These are phyloP conservation scores for Antidorcas marsupialis DNA, from an alignment of 2,113 vertebrate genomes.

Conservation along the genomic window DNA sequence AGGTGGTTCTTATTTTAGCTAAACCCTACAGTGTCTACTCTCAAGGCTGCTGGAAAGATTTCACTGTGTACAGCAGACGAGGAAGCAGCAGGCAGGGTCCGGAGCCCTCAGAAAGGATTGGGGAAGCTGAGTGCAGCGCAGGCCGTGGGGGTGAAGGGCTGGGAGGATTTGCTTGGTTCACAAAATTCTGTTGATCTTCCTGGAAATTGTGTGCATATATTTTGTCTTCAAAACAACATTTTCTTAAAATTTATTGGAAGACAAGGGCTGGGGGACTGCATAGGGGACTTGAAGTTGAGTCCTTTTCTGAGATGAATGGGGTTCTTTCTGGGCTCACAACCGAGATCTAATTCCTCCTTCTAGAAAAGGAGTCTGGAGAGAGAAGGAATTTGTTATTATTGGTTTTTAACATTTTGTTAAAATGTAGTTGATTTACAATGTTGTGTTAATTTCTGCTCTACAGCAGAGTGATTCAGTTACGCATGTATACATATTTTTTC, in stretches of 20 bases:
- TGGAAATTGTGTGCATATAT: background rate
- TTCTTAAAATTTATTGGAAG: background rate
- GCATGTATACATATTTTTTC: background rate
- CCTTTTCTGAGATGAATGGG: background rate
- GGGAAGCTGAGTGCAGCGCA: background rate
- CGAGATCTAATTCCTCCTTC: background rate
- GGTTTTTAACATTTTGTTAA: background rate
- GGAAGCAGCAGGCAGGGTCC: background rate
- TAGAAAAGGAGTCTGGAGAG: background rate
- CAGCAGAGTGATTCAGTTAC: background rate
- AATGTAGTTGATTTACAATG: background rate
- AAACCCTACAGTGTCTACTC: background rate
- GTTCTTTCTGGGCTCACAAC: background rate
- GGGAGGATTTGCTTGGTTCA: background rate
- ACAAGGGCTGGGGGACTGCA: background rate
- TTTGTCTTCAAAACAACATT: background rate
- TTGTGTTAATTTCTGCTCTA: background rate
- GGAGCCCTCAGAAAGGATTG: accelerated
- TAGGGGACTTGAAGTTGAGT: background rate
- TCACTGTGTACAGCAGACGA: accelerated
- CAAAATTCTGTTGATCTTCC: background rate
- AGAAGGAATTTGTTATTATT: background rate
- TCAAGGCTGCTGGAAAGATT: background rate
- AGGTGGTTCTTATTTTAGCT: background rate
- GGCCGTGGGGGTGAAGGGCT: accelerated